These are phyloP conservation scores for Subanguina moxae DNA, from an alignment of 1,140 invertebrate species.

Conservation along the genomic window DNA sequence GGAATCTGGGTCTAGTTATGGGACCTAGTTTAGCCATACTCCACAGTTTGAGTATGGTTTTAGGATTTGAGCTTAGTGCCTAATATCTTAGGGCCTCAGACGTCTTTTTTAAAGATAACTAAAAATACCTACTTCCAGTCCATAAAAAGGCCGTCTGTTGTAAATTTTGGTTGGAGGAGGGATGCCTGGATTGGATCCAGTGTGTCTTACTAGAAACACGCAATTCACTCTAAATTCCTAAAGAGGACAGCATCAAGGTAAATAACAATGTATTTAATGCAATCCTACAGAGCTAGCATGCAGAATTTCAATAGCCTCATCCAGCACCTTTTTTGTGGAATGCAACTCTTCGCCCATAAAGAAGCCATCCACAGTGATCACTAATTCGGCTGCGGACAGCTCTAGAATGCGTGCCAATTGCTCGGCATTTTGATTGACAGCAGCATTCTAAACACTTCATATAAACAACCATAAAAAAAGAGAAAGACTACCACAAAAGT, in stretches of 20 bases:
- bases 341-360: slow-evolving; percentile 13
- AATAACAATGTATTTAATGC: too few relatives aligned
- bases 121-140: not conserved
- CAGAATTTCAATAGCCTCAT: slow-evolving; percentile 18
- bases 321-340: slow-evolving; percentile 8
- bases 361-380: slow-evolving; percentile 24
- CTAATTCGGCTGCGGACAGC: slow-evolving; percentile 9
- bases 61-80: too few relatives aligned
- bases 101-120: too few relatives aligned
- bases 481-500: slow-evolving; percentile 15
- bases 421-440: slow-evolving; percentile 8
- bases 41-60: too few relatives aligned
- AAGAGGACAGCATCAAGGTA: not conserved
- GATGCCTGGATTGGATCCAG: slow-evolving; percentile 4
- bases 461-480: not conserved
- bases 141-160: not conserved
- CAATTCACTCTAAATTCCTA: not conserved
- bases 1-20: too few relatives aligned
- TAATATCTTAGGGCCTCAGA: too few relatives aligned
- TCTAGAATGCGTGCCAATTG: slow-evolving; percentile 11
- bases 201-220: not conserved
- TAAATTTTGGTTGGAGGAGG: not conserved
- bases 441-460: slow-evolving; percentile 7
- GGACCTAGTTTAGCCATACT: too few relatives aligned
- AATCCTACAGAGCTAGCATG: not conserved